Evolutionary conservation across 2,797 vertebrate genomes (phyloP), one percentile per base, ranked within the genome.

Genomic region (Orientallactaga sibirica): DNA sequence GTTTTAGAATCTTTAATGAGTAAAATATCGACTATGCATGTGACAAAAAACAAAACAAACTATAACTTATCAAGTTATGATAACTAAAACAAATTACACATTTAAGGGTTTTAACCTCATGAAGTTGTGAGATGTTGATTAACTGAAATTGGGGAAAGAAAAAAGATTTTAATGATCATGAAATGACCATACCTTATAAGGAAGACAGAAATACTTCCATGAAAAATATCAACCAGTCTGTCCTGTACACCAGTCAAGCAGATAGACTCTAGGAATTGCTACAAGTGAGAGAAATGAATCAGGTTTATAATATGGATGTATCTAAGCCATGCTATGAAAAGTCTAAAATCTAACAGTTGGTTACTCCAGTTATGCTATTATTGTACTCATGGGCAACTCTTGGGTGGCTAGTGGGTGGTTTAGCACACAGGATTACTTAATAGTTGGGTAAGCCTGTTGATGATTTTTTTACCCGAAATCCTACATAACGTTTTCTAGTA

Each of bases 81-180:
- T 78, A 74, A 91, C 88, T 88, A 16, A 75, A 85, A 84, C 29
- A 88, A 94, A 86, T n/a, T 64, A n/a, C 7, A 86, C 8, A 75
- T 64, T 83, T 82, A 78, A 82, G 55, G 87, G 22, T 64, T 85
- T 91, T 71, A 61, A 92, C 16, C 1, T 2, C 73, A 79, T 43
- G 12, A 61, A 87, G 86, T 58, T 71, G 27, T 67, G 37, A 76
- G 43, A 41, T 77, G 10, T 19, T 82, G 16, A 79, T 82, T 82
- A 88, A 86, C 33, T 71, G 73, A 3, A 10, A 16, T 61, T 79
- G 37, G 12, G 12, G 55, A 78, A 81, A 93, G 20, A 10, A 10
- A 4, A 19, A 93, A 66, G 58, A 79, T 15, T 77, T 90, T 68
- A 81, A 77, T 80, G 37, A 67, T 74, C 78, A 77, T 64, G 58